Evolutionary conservation across 1,140 invertebrate genomes (phyloP), one percentile per base, ranked within the genome.

Genomic region (Nephila pilipes): DNA sequence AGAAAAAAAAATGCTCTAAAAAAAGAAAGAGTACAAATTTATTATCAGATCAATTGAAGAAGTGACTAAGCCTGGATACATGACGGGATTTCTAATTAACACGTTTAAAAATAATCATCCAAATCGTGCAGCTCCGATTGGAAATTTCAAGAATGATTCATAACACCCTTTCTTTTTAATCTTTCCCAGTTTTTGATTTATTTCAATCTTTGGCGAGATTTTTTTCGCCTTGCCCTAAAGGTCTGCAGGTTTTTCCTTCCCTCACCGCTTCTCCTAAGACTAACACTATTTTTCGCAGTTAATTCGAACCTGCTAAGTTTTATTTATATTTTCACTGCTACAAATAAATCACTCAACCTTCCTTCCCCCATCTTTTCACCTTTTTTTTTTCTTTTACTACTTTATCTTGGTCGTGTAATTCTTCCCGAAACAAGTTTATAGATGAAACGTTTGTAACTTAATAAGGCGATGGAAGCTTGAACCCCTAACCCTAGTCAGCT

Each of bases 11-110:
- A 46, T 10, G 6, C 46, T 46, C 46, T 46, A 0, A 5, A 18
- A 63, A 65, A 25, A 8, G 4, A 69, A 69, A 69, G 12, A 14
- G 63, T 1, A 75, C 5, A 75, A 75, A 75, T 75, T 75, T 75
- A 75, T 75, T 36, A 75, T 32, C 81, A 83, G 81, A 57, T 54
- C 38, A 57, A 29, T 57, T 83, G n/a, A 25, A 25, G 60, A 54
- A 87, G 57, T 60, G 57, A 87, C 20, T 20, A 2, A 60, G 32
- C 25, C 58, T n/a, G 18, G 20, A 36, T 75, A 93, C 91, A 93
- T 93, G 91, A 93, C 60, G 38, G 20, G 85, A 93, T 93, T 93
- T 93, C 83, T 93, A 93, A 93, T 93, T 93, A 93, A 93, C 91
- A 79, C 91, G 38, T 87, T 79, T 79, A 79, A 87, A 87, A 93